Evolutionary conservation across 2,888 invertebrate genomes (phyloP), one percentile per base, ranked within the genome.

Genomic region (Thymelicus sylvestris): DNA sequence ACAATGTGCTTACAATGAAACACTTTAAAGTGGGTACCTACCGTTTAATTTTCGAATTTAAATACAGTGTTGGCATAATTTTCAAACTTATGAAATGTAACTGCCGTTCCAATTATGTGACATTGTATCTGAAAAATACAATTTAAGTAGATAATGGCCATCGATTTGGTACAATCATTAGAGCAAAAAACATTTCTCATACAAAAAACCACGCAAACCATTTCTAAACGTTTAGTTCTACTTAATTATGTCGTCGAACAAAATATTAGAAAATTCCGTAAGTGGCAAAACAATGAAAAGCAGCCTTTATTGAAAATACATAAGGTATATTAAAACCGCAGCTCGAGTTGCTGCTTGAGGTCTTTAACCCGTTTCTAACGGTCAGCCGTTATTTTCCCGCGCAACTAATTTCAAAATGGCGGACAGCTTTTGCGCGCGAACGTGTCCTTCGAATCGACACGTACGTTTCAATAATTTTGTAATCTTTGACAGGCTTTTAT

Each of bases 311-410:
- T 44, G 50, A 64, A 48, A 59, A 24, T 7, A 50, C 39, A 64
- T 52, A 69, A 59, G 64, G 69, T 64, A 19, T 8, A 48, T n/a
- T 48, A 15, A 19, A 50, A 48, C 67, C n/a, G 67, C 67, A 67
- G 61, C 4, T 15, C 41, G 19, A 48, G 47, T 66, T 31, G 24
- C 47, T n/a, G n/a, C 44, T 38, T 66, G 31, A 71, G 70, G 70
- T 71, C 70, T 71, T 71, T 71, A 71, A 71, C 70, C 70, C 52
- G 60, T 47, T 57, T 66, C 39, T 71, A 71, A 70, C 70, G 70
- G 70, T 60, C 65, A 66, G 70, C 70, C 70, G 70, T 66, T 70
- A 70, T 65, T 66, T 70, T 70, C 70, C 70, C 70, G 70, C 70
- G 65, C 65, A 61, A 60, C 63, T 65, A 60, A 70, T 70, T 65